Evolutionary conservation across 2,888 invertebrate genomes (phyloP), one percentile per base, ranked within the genome.

Genomic region (Myopa testacea): DNA sequence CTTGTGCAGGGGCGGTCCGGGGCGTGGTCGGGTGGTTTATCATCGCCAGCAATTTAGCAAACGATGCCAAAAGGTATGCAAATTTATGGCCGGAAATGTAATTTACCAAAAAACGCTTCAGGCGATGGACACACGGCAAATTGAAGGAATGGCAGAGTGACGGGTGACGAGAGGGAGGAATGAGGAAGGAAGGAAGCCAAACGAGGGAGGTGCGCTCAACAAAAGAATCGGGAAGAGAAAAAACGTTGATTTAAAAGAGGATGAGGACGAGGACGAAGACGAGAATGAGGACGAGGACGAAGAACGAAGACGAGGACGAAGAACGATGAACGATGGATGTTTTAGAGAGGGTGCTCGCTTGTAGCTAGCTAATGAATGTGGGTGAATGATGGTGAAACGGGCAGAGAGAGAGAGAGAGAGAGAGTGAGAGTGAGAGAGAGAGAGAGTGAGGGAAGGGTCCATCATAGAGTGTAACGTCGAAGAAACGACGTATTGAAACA

Each of bases 31-130:
- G 76, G 52, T 81, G 81, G 83, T 82, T 37, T 37, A 37, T 10
- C 63, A 34, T 83, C 84, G 85, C 83, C 84, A 87, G 88, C 88
- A 87, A 87, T 87, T 86, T 87, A 87, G 86, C 45, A 45, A 86
- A 85, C 85, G 84, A 86, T 84, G 85, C 86, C 86, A 87, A 85
- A 86, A 38, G 86, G 87, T 87, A 88, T 88, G 87, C 87, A 88
- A 88, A 88, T 88, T 88, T 88, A 88, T 88, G 87, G 87, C 87
- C 87, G 87, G 88, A 88, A 88, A 88, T 88, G 87, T 88, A 88
- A 88, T 88, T 88, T 87, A 87, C 87, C 85, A 88, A 88, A 88
- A 88, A 87, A 86, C 85, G 88, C 87, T 86, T 84, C 83, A 82
- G 85, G 88, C 85, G 81, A 81, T 83, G 83, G 82, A 84, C 84